Evolutionary conservation across 2,113 vertebrate species (phyloP).

Genomic region (Campylomormyrus numenius): DNA sequence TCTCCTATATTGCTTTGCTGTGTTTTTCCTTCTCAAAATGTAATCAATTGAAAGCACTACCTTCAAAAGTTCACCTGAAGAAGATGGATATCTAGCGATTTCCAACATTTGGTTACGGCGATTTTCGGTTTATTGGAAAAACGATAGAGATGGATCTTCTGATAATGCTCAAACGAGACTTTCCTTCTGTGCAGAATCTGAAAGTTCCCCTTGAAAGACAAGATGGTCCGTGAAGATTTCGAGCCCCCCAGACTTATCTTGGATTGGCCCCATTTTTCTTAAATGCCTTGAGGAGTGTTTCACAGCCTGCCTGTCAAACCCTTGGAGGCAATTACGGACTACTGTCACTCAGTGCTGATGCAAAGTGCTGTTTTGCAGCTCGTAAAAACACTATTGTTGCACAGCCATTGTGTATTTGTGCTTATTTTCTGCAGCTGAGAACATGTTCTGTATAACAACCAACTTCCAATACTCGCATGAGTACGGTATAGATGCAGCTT

Average conservation of each 20-base stretch:
- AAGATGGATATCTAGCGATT: not conserved
- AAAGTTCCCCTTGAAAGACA: not conserved
- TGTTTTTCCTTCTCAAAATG: not conserved
- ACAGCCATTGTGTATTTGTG: not conserved
- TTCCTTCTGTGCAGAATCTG: not conserved
- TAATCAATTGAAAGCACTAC: not conserved
- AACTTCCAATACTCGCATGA: not conserved
- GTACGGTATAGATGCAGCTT: not conserved
- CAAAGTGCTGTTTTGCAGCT: slow-evolving; percentile 13
- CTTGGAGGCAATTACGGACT: not conserved
- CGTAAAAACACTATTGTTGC: not conserved
- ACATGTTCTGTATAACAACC: not conserved
- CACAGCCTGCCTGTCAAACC: not conserved
- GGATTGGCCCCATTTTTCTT: not conserved
- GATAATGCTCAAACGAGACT: not conserved
- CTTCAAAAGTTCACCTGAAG: not conserved
- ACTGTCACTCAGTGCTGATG: slow-evolving; percentile 10
- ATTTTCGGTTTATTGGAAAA: not conserved
- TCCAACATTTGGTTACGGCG: not conserved
- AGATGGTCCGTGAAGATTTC: slow-evolving; percentile 10
- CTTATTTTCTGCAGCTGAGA: not conserved
- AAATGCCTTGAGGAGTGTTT: slow-evolving; percentile 5
- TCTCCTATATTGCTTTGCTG: not conserved
- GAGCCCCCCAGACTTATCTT: not conserved
- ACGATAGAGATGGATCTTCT: not conserved